phyloP scores from a whole-genome alignment of 2,888 invertebrate species.

The Mythimna albipuncta region DNA sequence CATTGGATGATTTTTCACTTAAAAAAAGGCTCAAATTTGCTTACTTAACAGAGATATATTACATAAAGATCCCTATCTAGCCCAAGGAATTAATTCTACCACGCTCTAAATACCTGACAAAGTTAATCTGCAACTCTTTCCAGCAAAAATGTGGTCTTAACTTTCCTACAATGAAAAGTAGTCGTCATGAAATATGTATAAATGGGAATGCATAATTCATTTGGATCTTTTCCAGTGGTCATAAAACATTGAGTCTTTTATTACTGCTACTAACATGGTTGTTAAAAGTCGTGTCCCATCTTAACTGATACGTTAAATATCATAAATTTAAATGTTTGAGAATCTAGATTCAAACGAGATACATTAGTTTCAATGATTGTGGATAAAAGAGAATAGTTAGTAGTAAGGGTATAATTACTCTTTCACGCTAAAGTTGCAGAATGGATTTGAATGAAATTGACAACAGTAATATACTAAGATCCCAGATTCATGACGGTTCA shows the following conservation, averaged over 20 bases:
- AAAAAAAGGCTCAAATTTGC: no score
- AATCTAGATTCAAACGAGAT: background rate
- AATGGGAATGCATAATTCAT: constrained; percentile 48
- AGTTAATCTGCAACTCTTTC: background rate
- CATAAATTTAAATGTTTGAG: constrained; percentile 17
- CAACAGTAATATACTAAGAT: no score
- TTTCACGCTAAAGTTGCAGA: no score
- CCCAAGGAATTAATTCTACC: background rate
- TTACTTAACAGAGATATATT: background rate
- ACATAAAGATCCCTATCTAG: no score
- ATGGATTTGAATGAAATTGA: no score
- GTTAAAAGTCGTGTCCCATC: constrained; percentile 29
- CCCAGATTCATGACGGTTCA: no score
- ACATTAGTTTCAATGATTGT: no score
- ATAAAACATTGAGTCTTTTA: constrained; percentile 38
- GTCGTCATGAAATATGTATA: constrained; percentile 42
- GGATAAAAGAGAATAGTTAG: no score
- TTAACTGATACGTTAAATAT: constrained; percentile 24
- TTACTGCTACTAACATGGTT: constrained; percentile 26
- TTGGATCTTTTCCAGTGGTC: constrained; percentile 47
- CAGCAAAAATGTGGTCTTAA: constrained; percentile 20
- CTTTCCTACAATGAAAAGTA: constrained; percentile 22
- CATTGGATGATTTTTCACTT: no score
- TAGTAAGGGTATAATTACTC: no score
- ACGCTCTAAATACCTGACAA: background rate